Evolutionary conservation across 2,797 vertebrate genomes (phyloP).

Genomic region (Pogonophryne albipinna): DNA sequence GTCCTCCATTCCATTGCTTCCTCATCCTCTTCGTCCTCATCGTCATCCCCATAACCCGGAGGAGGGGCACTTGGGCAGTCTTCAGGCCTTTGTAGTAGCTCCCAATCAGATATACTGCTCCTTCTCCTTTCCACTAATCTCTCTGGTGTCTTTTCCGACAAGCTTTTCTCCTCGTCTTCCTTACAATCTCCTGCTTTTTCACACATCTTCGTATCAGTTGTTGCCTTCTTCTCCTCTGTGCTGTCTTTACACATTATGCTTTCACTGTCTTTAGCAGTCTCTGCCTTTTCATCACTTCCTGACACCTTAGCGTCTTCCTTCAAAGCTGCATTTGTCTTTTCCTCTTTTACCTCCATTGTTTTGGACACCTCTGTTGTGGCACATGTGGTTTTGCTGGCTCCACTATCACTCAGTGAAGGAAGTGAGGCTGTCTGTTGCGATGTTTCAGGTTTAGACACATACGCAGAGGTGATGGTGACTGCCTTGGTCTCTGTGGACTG

Average conservation of each 20-base stretch:
- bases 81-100: constrained; percentile 78
- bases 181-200: constrained; percentile 51
- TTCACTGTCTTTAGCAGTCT: constrained; percentile 34
- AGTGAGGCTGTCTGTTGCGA: constrained; percentile 79
- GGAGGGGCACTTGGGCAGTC: constrained; percentile 72
- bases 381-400: constrained; percentile 61
- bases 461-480: constrained; percentile 44
- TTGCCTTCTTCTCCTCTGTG: constrained; percentile 45
- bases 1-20: constrained; percentile 78
- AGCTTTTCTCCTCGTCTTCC: constrained; percentile 52
- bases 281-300: constrained; percentile 47
- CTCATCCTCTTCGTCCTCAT: constrained; percentile 74
- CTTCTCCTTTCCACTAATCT: constrained; percentile 72
- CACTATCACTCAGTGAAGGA: constrained; percentile 74
- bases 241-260: constrained; percentile 49
- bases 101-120: constrained; percentile 83
- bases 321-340: constrained; percentile 7
- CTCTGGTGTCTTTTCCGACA: constrained; percentile 60
- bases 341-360: constrained; percentile 55
- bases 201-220: constrained; percentile 44
- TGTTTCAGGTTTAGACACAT: constrained; percentile 65
- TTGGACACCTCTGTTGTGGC: constrained; percentile 58
- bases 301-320: constrained; percentile 43
- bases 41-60: constrained; percentile 74
- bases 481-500: constrained; percentile 53